Evolutionary conservation across 2,888 invertebrate genomes (phyloP), one percentile per base, ranked within the genome.

Genomic region (Cheilosia pagana): DNA sequence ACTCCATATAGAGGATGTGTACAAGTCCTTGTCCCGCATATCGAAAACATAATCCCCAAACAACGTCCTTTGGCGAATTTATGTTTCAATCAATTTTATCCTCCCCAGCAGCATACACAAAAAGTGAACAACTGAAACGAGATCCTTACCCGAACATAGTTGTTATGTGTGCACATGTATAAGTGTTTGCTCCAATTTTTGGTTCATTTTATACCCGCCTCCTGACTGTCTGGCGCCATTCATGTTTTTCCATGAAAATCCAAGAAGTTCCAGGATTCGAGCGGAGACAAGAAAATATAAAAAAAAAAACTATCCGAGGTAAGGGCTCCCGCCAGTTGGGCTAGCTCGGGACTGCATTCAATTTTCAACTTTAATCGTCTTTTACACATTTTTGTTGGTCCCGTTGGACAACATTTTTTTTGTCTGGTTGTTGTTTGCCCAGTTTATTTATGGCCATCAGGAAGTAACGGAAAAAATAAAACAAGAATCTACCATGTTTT

Each of bases 191-290:
- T 60, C 83, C 65, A 83, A 79, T 83, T 83, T 83, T 83, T 65
- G 83, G 74, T 70, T 83, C 78, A 83, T 59, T 74, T 74, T 65
- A 70, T 65, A 70, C 19, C 78, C 63, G 83, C 74, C 83, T 83
- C 83, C 83, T 83, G 79, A 43, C 83, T 83, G 83, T 83, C 83
- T 83, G 83, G 83, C 83, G 83, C 83, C 83, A 79, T 59, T 7
- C 52, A 74, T 79, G 68, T 72, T 74, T 78, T 83, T 72, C 59
- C 35, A 70, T 41, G 48, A 62, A 41, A 68, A 75, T 68, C 81
- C 48, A 41, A 55, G 28, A 21, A 55, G 14, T 21, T 52, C 19
- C 31, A 53, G 16, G 31, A 53, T 63, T 41, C 16, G 3, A 14
- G 25, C 21, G 45, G 55, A 63, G 28, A 52, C 52, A 31, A 60